These are phyloP conservation scores for Poeciliopsis prolifica DNA, from an alignment of 2,113 vertebrate species.

Conservation along the genomic window DNA sequence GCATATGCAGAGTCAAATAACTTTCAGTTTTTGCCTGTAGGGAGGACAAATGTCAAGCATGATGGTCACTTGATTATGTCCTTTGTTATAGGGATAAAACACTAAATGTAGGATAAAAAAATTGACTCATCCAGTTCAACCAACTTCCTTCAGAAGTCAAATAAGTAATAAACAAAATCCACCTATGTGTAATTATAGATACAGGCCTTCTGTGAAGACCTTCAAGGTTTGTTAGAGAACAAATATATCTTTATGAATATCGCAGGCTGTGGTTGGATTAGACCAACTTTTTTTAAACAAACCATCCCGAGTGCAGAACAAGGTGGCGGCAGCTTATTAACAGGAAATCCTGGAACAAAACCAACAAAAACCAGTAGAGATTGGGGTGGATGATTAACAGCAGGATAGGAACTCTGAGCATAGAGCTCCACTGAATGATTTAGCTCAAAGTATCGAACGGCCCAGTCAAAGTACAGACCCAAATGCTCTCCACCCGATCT, in stretches of 20 bases:
- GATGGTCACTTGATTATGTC: conserved; percentile 25
- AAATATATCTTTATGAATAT: not conserved
- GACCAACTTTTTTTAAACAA: not conserved
- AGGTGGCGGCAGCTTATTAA: no score
- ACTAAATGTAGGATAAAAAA: conserved; percentile 1
- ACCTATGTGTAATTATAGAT: not conserved
- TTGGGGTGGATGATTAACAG: no score
- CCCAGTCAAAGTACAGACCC: no score
- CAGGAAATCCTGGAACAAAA: no score
- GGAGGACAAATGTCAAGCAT: conserved; percentile 52
- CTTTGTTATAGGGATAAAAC: not conserved
- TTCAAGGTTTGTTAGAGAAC: not conserved
- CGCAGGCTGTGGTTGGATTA: not conserved
- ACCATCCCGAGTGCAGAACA: not conserved
- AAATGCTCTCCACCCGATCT: no score
- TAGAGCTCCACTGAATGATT: no score
- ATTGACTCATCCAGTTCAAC: not conserved
- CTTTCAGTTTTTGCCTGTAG: conserved; percentile 58
- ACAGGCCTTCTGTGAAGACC: not conserved
- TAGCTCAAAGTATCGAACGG: no score
- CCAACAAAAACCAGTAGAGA: no score
- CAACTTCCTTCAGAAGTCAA: not conserved
- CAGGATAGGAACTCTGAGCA: no score
- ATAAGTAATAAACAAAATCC: not conserved
- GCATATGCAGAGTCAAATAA: conserved; percentile 47